phyloP scores from a whole-genome alignment of 2,113 vertebrate genomes.

The Bubo scandiacus region DNA sequence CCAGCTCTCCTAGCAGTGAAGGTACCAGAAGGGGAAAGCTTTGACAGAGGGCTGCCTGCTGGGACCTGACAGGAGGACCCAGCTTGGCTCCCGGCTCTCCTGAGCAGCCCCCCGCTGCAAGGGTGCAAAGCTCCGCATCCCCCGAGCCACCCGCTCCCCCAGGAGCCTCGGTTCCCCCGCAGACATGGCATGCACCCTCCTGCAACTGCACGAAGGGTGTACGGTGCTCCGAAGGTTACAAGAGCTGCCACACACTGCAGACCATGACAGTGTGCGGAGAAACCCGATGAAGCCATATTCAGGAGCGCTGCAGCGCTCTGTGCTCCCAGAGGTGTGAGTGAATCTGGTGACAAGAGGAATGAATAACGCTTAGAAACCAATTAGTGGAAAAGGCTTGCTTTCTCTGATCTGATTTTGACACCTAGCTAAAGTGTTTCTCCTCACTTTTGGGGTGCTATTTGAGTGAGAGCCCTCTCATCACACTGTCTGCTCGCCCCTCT shows the following conservation, averaged over 20 bases:
- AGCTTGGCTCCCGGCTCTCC: background rate
- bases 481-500: fast-evolving
- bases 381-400: slow-evolving; percentile 14
- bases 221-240: background rate
- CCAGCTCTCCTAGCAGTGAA: background rate
- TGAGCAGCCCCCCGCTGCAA: background rate
- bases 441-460: background rate
- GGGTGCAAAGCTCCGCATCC: background rate
- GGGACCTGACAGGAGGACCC: background rate
- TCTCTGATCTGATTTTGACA: slow-evolving; percentile 29
- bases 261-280: fast-evolving
- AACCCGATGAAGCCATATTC: fast-evolving
- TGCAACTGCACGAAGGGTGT: background rate
- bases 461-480: background rate
- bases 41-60: background rate
- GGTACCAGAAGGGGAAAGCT: background rate
- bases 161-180: background rate
- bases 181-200: fast-evolving
- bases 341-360: slow-evolving; percentile 13
- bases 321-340: background rate
- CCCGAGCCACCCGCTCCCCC: background rate
- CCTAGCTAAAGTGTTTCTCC: slow-evolving; percentile 5
- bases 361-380: slow-evolving; percentile 17
- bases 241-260: background rate
- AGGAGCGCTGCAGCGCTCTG: background rate